Percentiles rank a stretch among this genome's conserved stretches.
These are phyloP conservation scores for Catocala sponsa DNA, from an alignment of 2,888 invertebrate genomes.

Conservation along the genomic window DNA sequence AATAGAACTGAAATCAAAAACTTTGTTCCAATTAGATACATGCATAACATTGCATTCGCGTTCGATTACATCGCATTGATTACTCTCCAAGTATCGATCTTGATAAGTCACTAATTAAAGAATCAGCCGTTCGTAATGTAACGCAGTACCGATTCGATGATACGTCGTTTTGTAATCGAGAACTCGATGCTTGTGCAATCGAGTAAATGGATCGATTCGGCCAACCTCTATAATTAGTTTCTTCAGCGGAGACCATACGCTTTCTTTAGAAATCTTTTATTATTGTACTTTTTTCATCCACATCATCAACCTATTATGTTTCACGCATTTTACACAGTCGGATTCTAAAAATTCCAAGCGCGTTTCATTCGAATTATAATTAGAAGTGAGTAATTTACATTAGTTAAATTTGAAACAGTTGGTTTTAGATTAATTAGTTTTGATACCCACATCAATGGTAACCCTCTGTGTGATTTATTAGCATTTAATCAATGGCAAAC, in stretches of 20 bases:
- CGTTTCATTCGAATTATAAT: slow-evolving; percentile 34
- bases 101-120: slow-evolving; percentile 78
- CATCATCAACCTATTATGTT: slow-evolving; percentile 60
- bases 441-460: slow-evolving; percentile 7
- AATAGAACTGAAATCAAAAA: slow-evolving; percentile 31
- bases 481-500: slow-evolving; percentile 8
- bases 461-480: slow-evolving; percentile 7
- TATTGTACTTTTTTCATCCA: slow-evolving; percentile 55
- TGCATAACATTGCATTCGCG: slow-evolving; percentile 67
- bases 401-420: slow-evolving; percentile 18
- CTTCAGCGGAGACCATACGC: slow-evolving; percentile 70
- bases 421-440: slow-evolving; percentile 14
- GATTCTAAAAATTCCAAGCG: slow-evolving; percentile 35
- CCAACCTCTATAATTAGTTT: slow-evolving; percentile 81
- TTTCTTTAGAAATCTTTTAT: slow-evolving; percentile 68
- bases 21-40: slow-evolving; percentile 61
- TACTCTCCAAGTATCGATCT: slow-evolving; percentile 73
- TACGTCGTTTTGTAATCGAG: slow-evolving; percentile 77
- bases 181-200: slow-evolving; percentile 77
- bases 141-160: slow-evolving; percentile 62
- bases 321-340: slow-evolving; percentile 31
- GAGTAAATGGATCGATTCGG: slow-evolving; percentile 80
- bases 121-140: slow-evolving; percentile 61
- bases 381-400: slow-evolving; percentile 27
- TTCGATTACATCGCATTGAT: slow-evolving; percentile 72